Base-by-base conservation (phyloP, 2,797 vertebrate genomes). In the Muraenolepis orangiensis region DNA sequence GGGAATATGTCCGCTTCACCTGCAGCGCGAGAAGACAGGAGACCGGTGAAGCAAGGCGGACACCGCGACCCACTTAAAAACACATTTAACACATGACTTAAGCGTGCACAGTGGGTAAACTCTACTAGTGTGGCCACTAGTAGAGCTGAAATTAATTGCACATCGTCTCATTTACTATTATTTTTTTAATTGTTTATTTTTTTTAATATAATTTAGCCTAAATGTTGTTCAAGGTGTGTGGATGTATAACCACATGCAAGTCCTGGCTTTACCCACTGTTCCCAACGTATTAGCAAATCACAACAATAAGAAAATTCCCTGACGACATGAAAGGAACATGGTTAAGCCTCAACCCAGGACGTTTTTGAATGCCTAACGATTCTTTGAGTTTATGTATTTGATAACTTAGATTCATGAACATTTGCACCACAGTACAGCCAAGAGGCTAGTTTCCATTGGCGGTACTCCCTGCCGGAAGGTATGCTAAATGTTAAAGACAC, bases 1-100 rank as follows among this genome's bases (percentile, higher is more conserved):
- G 95, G 90, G 96, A 99, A 89, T 98, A 99, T 6, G 97, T 98
- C 92, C 96, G 95, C 94, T 98, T 98, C 92, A 99, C 97, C 98
- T 99, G 81, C 70, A 82, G 72, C 66, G 32, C 10, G 38, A 2
- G n/a, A 64, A 0, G 8, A 64, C 57, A 64, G 13, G 36, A 38
- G n/a, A 64, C 23, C 2, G 57, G n/a, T 64, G 23, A 64, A 26
- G 57, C 23, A 4, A 18, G 23, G 57, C 11, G 2, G 57, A 6
- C 42, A 26, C n/a, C 8, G 51, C 8, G 51, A 57, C 51, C 51
- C 51, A 7, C 20, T n/a, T 20, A 5, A 14, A 46, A 46, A 46
- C 16, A 20, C 16, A 46, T 46, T 46, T 13, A 46, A 26, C 11
- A n/a, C n/a, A n/a, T 26, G 57, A 26, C 23, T 23, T 64, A 38